Evolutionary conservation across 2,113 vertebrate species (phyloP), one percentile per base, ranked within the genome.

Genomic region (Stomatorhinus ivindoensis): DNA sequence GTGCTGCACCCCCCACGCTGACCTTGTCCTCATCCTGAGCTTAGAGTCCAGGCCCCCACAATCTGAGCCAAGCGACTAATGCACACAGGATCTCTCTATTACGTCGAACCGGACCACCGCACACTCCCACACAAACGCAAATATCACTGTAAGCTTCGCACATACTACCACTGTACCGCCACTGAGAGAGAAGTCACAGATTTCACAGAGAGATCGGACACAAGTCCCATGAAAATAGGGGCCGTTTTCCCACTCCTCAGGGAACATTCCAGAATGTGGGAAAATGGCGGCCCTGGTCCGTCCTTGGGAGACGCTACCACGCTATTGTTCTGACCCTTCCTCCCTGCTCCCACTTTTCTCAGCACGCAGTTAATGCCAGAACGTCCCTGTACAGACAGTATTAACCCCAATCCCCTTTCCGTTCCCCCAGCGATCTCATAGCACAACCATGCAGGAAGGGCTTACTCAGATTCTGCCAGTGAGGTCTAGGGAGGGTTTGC

Each of bases 381-480:
- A 46, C 15, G 35, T 80, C 48, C 91, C 61, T 88, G 24, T 88
- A 51, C 27, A 76, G 90, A 92, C 84, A 7, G 21, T 21, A 80
- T 76, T 89, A 90, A 92, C 90, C 91, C 90, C 89, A 90, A 48
- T 87, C 91, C 90, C 88, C 93, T 91, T 69, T 91, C 89, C 88
- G 91, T 93, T 93, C 93, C 92, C 93, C 92, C 90, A 91, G 82
- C 91, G 83, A 93, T 90, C 92, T 95, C 92, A 95, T 91, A 93
- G 92, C 92, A 89, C 91, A 94, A 90, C 91, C 92, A 94, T 94
- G 92, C 94, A 95, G 93, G 94, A 95, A 94, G 93, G 88, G 85
- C 92, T 91, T 87, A 89, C 87, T 91, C 90, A 87, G 13, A 84
- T 92, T 93, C 89, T 90, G 91, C 93, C 93, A 93, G 91, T 89